Evolutionary conservation across 1,140 invertebrate species (phyloP), one percentile per base, ranked within the genome.

Genomic region (Sinella curviseta): DNA sequence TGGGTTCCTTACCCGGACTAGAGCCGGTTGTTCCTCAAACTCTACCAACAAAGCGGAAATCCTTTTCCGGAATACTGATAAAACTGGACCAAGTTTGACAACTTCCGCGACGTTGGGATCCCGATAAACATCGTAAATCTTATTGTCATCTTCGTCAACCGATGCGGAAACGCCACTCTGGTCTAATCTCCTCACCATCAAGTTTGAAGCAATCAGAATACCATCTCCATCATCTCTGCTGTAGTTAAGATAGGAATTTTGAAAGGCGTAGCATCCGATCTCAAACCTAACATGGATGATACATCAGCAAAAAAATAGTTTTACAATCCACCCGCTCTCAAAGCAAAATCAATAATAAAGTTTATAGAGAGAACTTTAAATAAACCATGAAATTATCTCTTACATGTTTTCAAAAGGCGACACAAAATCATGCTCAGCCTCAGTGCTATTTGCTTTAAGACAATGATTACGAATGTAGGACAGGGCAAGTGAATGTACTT

Each of bases 21-120:
- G 86, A 0, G 92, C 92, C 0, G 96, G 95, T 89, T 98, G 94
- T 79, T 97, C 95, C 0, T 96, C 94, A 94, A 95, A 98, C 83
- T 95, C 91, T 1, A 89, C 85, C 24, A 95, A 86, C n/a, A 98
- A 86, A 54, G 91, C 87, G n/a, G 89, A 85, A 0, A 95, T 90
- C 73, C 89, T 88, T 1, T 87, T 85, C 76, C 89, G 88, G 24
- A 97, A 89, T 67, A 86, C 86, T 17, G 91, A 86, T 39, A 98
- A 85, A 0, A 96, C 86, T 2, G 91, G 89, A 4, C 91, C 86
- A 85, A 94, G 94, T 39, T 91, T 88, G 55, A 92, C 89, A 0
- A 93, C 91, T 88, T 97, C 93, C 0, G 90, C 86, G 0, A 96
- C 89, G 87, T 97, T 94, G 0, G 93, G 86, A 82, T 97, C 94